Base-by-base conservation (phyloP, 1,140 invertebrate species). In the Prorops nasuta region DNA sequence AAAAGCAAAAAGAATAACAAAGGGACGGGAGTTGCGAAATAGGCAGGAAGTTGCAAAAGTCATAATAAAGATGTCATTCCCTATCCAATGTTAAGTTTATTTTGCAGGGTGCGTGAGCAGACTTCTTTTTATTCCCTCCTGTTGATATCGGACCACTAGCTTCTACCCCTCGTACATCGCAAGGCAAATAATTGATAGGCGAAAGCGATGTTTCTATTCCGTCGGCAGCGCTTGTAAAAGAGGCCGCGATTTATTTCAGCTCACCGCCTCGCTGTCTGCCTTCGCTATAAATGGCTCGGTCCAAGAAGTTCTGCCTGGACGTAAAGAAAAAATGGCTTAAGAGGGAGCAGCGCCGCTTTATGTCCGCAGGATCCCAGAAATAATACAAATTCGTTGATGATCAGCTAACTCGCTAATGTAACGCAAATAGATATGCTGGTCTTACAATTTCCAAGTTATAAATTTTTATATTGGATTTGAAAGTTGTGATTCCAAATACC, bases 171-270 rank as follows among this genome's bases (percentile, higher is more conserved):
- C 67, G 65, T 74, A 72, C 72, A 75, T 75, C 72, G 64, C 71
- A 58, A 42, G 60, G 51, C 67, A 66, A 74, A 75, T 75, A 75
- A 75, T 75, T 74, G 71, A 75, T 73, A 74, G 70, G 66, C 67
- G 63, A 72, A 70, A 66, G 64, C 70, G 67, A 74, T 73, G 70
- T 75, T 74, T 75, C 71, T 70, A 74, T 74, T 74, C 72, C 64
- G 71, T 69, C 73, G 72, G 71, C 71, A 75, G 66, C 62, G 71
- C 69, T 75, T 73, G 66, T 72, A 72, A 74, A 72, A 64, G 66
- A 69, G 59, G 60, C 50, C 51, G 65, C 70, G 70, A 74, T 74
- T 75, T 75, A 75, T 75, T 74, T 65, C 64, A 58, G 63, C 70
- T 74, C 69, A 67, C 67, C 69, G 71, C 69, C 70, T 73, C 63